Evolutionary conservation across 1,140 invertebrate genomes (phyloP), one percentile per base, ranked within the genome.

Genomic region (Hyles vespertilio): DNA sequence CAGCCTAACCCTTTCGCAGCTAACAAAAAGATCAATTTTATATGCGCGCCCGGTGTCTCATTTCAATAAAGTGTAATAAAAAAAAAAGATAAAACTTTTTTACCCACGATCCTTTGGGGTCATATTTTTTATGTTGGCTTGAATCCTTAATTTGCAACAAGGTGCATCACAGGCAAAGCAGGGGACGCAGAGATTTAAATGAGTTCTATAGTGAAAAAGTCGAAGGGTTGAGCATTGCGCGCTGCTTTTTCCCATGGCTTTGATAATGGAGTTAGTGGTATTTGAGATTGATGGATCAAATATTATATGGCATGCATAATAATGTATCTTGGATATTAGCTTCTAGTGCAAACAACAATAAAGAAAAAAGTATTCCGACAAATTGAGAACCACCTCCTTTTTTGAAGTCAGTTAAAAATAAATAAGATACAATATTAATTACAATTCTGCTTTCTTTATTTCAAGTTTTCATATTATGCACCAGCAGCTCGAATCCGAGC

Each of bases 141-240:
- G 81, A 79, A 83, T 84, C 76, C 81, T 84, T 87, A 87, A 87
- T 87, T 87, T 87, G 84, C 84, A 84, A 87, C 84, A 87, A 87
- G 84, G 84, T 87, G 82, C 82, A 87, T 80, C 75, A 59, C 67
- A 75, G 63, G 72, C 70, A 78, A 79, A 78, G 57, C 63, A 72
- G 73, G 77, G 77, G 72, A 73, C 76, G 63, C 67, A 61, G 65
- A 72, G 81, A 81, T 87, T 83, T 77, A 80, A 84, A 86, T 86
- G 76, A 81, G 83, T 81, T 79, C 71, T 74, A 79, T 80, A 79
- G 73, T 63, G 63, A 84, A 84, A 83, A 81, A 79, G 69, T 75
- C 65, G 72, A 70, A 71, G 81, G 81, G 74, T 81, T 69, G 61
- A 33, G 32, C 32, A 47, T 9, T 50, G 62, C 61, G 52, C 36